Percentiles rank a stretch among this genome's conserved stretches.
Evolutionary conservation across 92 coral and sea anemone species (phyloP).

Genomic region (Parazoanthus swiftii): DNA sequence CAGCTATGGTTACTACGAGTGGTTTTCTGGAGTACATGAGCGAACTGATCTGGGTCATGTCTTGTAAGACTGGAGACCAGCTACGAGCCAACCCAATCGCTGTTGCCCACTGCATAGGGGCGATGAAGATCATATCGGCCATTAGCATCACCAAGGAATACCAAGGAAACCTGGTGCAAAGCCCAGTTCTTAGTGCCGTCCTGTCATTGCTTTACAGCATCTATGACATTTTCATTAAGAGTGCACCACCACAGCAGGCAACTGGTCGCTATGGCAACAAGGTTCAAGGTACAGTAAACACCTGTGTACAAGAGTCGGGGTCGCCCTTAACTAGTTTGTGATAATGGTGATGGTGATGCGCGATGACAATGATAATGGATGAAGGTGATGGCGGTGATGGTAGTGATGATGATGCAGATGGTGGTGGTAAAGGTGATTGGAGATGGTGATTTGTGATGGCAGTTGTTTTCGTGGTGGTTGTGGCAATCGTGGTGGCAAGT

Average conservation of each 20-base stretch:
- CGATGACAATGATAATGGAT: no score
- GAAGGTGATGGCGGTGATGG: no score
- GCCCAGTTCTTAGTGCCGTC: slow-evolving; percentile 70
- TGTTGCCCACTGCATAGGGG: slow-evolving; percentile 96
- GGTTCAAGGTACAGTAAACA: slow-evolving; percentile 4
- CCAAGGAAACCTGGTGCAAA: slow-evolving; percentile 52
- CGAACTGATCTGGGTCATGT: slow-evolving; percentile 82
- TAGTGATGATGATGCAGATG: no score
- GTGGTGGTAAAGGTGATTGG: no score
- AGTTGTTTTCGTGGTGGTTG: no score
- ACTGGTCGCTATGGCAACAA: slow-evolving; percentile 14
- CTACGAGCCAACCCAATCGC: slow-evolving; percentile 88
- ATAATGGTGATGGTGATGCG: no score
- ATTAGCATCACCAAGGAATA: slow-evolving; percentile 73
- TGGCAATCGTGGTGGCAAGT: no score
- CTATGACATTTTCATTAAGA: slow-evolving; percentile 58
- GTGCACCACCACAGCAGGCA: slow-evolving; percentile 47
- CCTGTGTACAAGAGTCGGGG: no score
- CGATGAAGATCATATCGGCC: slow-evolving; percentile 86
- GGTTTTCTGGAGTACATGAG: slow-evolving; percentile 93
- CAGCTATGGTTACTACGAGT: slow-evolving; percentile 77
- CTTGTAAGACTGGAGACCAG: slow-evolving; percentile 74
- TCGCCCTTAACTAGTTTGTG: no score
- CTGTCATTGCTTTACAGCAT: slow-evolving; percentile 72
- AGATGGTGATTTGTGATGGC: no score